These are phyloP conservation scores for Dolichotis patagonum DNA, from an alignment of 2,113 vertebrate genomes.

Conservation along the genomic window DNA sequence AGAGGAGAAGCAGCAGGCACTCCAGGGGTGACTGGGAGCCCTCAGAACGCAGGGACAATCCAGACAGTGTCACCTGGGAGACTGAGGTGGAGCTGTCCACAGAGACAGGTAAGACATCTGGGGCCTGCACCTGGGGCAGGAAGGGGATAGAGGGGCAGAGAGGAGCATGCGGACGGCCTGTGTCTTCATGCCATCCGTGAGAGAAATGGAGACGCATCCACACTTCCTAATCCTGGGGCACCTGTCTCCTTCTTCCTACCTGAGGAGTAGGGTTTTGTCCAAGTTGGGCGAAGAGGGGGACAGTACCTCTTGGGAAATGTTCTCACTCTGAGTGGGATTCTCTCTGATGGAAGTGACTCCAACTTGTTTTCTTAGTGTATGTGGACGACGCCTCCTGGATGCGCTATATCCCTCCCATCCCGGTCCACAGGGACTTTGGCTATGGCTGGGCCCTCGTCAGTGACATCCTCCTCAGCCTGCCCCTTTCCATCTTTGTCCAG, in stretches of 20 bases:
- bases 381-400: conserved; percentile 91
- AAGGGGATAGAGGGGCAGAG: neutral
- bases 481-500: conserved; percentile 95
- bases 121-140: neutral
- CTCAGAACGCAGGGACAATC: conserved; percentile 15
- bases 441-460: conserved; percentile 94
- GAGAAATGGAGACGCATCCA: neutral
- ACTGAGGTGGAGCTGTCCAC: conserved; percentile 78
- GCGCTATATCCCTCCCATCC: conserved; percentile 92
- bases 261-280: neutral
- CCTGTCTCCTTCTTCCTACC: neutral
- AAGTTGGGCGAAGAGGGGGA: neutral
- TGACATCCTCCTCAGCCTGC: conserved; percentile 94
- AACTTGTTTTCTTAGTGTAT: conserved; percentile 86
- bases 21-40: conserved; percentile 60
- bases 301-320: neutral
- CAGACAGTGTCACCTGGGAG: conserved; percentile 67
- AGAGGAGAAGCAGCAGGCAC: conserved; percentile 57
- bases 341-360: neutral
- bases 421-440: conserved; percentile 90
- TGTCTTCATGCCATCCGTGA: neutral
- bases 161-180: neutral
- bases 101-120: conserved; percentile 77
- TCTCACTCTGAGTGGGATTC: neutral
- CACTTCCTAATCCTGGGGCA: neutral